These are phyloP conservation scores for Amblyopsis hoosieri DNA, from an alignment of 2,797 vertebrate genomes.

Conservation along the genomic window DNA sequence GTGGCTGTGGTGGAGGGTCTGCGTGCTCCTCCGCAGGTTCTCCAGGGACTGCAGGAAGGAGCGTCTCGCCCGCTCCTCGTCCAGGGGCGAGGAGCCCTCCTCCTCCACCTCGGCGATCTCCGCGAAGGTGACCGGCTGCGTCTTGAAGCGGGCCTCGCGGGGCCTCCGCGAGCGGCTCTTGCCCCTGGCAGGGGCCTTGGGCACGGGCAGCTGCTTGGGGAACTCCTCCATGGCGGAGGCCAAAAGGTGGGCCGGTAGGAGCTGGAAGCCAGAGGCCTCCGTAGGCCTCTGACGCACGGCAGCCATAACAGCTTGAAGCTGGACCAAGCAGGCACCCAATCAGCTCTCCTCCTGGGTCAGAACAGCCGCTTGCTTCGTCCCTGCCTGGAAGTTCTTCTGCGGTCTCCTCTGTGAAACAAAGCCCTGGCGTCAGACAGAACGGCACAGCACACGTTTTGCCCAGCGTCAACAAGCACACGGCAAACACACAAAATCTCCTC, in stretches of 20 bases:
- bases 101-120: conserved; percentile 98
- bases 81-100: conserved; percentile 91
- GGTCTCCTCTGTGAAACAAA: conserved; percentile 17
- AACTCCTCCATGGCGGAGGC: conserved; percentile 87
- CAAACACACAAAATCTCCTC: background rate
- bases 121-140: conserved; percentile 97
- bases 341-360: background rate
- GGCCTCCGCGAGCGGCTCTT: conserved; percentile 85
- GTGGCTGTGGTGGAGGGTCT: conserved; percentile 82
- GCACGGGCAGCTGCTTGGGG: conserved; percentile 87
- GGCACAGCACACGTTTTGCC: conserved; percentile 15
- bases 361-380: background rate
- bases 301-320: conserved; percentile 70
- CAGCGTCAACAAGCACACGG: conserved; percentile 18
- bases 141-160: conserved; percentile 94
- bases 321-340: background rate
- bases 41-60: conserved; percentile 96
- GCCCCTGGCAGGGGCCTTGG: conserved; percentile 77
- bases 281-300: conserved; percentile 78
- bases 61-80: conserved; percentile 92
- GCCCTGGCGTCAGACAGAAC: conserved; percentile 11
- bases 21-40: conserved; percentile 92
- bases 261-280: conserved; percentile 85
- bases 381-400: conserved; percentile 10
- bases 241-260: conserved; percentile 85